Evolutionary conservation across 2,888 invertebrate genomes (phyloP).

Genomic region (Creontiades dilutus): DNA sequence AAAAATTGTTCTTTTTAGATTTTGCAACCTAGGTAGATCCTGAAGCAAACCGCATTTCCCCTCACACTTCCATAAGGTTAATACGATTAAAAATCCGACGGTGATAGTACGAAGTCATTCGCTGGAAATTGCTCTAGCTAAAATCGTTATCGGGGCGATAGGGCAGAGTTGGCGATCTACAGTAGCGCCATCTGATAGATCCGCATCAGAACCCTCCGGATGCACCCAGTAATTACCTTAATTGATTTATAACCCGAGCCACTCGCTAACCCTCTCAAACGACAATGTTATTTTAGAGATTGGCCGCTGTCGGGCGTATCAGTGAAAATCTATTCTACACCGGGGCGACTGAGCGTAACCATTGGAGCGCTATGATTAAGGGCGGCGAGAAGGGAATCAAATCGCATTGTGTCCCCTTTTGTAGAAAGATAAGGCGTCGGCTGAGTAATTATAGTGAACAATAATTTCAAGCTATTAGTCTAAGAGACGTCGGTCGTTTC

Average conservation of each 20-base stretch:
- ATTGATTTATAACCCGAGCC: conserved; percentile 60
- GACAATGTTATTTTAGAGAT: conserved; percentile 59
- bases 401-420: conserved; percentile 19
- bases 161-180: not conserved
- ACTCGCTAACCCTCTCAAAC: conserved; percentile 28
- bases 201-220: conserved; percentile 14
- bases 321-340: conserved; percentile 31
- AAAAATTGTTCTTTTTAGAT: too few relatives aligned
- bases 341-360: conserved; percentile 12
- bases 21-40: too few relatives aligned
- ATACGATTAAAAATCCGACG: too few relatives aligned
- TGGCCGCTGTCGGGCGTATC: not conserved
- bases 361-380: conserved; percentile 1
- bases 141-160: too few relatives aligned
- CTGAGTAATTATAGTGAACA: conserved; percentile 29
- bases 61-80: too few relatives aligned
- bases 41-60: too few relatives aligned
- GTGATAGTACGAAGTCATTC: too few relatives aligned
- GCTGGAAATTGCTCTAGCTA: too few relatives aligned
- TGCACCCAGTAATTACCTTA: conserved; percentile 52
- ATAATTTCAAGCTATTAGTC: conserved; percentile 16
- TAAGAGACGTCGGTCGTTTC: not conserved
- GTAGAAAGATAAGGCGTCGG: conserved; percentile 18
- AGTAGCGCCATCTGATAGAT: conserved; percentile 22
- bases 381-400: not conserved